Evolutionary conservation across 2,888 invertebrate species (phyloP).

Genomic region (Dryobotodes eremita): DNA sequence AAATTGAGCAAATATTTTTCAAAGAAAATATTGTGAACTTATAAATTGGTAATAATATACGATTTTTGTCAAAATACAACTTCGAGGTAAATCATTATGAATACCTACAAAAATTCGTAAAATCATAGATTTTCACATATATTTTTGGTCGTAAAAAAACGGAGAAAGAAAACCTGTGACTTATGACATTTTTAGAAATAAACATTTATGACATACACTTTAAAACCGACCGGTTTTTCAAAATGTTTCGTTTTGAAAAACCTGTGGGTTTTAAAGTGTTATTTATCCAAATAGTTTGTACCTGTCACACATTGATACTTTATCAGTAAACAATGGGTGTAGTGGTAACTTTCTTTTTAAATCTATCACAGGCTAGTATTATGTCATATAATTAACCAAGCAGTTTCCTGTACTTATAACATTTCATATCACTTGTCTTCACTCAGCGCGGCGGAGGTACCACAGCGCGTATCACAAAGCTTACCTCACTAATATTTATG

Average conservation of each 20-base stretch:
- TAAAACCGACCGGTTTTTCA: no score
- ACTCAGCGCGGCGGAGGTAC: not conserved
- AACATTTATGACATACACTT: no score
- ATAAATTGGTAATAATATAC: not conserved
- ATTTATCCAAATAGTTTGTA: not conserved
- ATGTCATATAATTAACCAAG: not conserved
- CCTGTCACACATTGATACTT: not conserved
- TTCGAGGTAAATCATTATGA: not conserved
- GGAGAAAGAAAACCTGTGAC: no score
- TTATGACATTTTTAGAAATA: no score
- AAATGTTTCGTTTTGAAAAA: not conserved
- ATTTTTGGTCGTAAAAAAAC: not conserved
- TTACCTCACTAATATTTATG: slow-evolving; percentile 44
- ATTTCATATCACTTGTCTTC: slow-evolving; percentile 6
- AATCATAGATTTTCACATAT: not conserved
- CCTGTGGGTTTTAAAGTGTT: not conserved
- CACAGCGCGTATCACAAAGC: slow-evolving; percentile 16
- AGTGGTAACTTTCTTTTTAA: not conserved
- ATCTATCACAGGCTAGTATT: slow-evolving; percentile 27
- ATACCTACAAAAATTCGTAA: not conserved
- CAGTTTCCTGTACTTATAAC: not conserved
- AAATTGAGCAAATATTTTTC: slow-evolving; percentile 53
- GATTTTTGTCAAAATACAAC: not conserved
- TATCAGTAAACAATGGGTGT: not conserved
- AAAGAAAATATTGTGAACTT: slow-evolving; percentile 12